These are phyloP conservation scores for Theropithecus gelada DNA, from an alignment of 2,113 vertebrate species.

Conservation along the genomic window DNA sequence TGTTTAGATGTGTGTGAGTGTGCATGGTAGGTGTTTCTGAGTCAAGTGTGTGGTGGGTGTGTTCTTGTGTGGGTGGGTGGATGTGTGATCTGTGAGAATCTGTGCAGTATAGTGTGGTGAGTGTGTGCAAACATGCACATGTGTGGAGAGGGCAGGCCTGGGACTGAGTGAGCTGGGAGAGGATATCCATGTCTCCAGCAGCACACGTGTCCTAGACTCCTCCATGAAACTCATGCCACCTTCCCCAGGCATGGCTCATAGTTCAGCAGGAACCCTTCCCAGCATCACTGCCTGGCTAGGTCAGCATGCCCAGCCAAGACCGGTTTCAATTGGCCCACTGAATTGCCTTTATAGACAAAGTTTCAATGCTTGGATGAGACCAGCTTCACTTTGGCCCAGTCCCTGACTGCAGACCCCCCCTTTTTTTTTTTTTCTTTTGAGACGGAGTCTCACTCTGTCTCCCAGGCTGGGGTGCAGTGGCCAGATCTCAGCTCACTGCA, in stretches of 20 bases:
- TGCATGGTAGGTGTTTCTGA: not conserved
- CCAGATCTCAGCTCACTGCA: too few relatives aligned
- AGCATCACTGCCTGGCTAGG: accelerated
- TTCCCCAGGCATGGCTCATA: not conserved
- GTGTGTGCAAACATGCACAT: accelerated
- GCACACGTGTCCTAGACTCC: accelerated
- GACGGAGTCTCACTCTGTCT: too few relatives aligned
- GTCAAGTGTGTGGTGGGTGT: not conserved
- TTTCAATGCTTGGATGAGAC: not conserved
- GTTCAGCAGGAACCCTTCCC: accelerated
- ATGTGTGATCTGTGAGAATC: not conserved
- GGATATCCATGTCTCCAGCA: not conserved
- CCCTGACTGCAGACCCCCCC: not conserved
- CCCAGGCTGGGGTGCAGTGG: too few relatives aligned
- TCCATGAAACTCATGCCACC: not conserved
- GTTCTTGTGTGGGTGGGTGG: not conserved
- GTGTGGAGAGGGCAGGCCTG: not conserved
- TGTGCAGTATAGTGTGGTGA: not conserved
- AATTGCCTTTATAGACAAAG: not conserved
- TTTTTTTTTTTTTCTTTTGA: too few relatives aligned
- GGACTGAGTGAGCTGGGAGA: not conserved
- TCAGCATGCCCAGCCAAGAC: not conserved
- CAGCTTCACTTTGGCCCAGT: accelerated
- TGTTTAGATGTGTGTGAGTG: not conserved
- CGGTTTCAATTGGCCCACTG: too few relatives aligned